phyloP scores from a whole-genome alignment of 2,113 vertebrate species.

The Eubucco bourcierii region DNA sequence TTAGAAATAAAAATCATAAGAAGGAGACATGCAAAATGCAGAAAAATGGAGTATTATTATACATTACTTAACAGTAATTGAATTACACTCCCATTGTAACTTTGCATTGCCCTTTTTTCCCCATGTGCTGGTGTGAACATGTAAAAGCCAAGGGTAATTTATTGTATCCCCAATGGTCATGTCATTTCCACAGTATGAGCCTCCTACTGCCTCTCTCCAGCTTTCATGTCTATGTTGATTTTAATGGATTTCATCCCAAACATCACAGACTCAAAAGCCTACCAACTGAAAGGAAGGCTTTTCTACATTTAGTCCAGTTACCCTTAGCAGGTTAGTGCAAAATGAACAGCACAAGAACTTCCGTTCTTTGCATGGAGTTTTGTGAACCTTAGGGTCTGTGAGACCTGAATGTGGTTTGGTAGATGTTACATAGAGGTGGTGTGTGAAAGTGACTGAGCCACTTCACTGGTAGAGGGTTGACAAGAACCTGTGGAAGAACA shows the following conservation, averaged over 20 bases:
- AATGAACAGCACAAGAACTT: neutral
- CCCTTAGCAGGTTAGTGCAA: neutral
- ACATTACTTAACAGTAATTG: neutral
- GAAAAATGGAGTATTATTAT: neutral
- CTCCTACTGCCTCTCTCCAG: neutral
- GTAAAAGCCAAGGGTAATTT: neutral
- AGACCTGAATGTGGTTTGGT: neutral
- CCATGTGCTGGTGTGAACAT: neutral
- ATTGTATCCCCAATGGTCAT: neutral
- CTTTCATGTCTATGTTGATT: no score
- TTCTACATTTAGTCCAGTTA: neutral
- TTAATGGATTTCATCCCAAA: neutral
- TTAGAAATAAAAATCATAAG: neutral
- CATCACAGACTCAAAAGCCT: neutral
- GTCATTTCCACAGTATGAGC: no score
- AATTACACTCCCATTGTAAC: neutral
- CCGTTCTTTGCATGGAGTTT: neutral
- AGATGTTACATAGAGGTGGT: rapidly evolving
- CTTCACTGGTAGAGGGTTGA: neutral
- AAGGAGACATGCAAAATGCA: neutral
- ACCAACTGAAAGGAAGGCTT: neutral
- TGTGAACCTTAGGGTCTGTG: neutral
- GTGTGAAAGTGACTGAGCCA: neutral
- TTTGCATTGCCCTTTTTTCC: neutral
- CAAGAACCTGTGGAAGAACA: neutral